Base-by-base conservation (phyloP, 2,113 vertebrate genomes). In the Lutjanus erythropterus region DNA sequence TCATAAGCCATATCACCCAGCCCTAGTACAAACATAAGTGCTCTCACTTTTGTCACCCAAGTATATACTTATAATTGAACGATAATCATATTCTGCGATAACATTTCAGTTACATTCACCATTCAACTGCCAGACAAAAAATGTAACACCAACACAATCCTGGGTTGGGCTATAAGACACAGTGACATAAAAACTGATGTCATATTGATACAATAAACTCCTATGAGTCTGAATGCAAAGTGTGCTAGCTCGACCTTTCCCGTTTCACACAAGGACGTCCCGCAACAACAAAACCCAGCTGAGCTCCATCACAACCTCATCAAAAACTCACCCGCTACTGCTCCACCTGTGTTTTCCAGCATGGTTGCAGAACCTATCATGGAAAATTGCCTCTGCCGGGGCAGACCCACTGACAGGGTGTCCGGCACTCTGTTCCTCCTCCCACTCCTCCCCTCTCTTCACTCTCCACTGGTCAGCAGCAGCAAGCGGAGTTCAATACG, bases 311-410 rank as follows among this genome's bases (percentile, higher is more conserved):
- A 58, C 62, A 73, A n/a, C 33, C 47, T 67, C 65, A 29, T 37
- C 21, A 41, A 80, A 71, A 86, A 91, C 93, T 96, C 94, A 96
- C 94, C 94, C 72, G 50, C 73, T 72, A 68, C 58, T 44, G 77
- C 67, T 90, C 89, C 88, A 89, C 90, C 91, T 88, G 90, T 71
- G 65, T 86, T 90, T 89, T 95, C 93, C 88, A 93, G 94, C 94
- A 95, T 94, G 91, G 88, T 71, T 81, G 90, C 86, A 61, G 61
- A 82, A 77, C 81, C 81, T 88, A 86, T 84, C 76, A 71, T 75
- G 66, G 71, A 75, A 71, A 85, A 76, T 33, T 67, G 71, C 75
- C 69, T 83, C 25, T 42, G 67, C 62, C 18, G 67, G 67, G 86
- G 71, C 83, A 81, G 80, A 85, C 88, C 89, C 83, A 80, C 91